These are phyloP conservation scores for Anthoptus insignis DNA, from an alignment of 2,888 invertebrate genomes.

Conservation along the genomic window DNA sequence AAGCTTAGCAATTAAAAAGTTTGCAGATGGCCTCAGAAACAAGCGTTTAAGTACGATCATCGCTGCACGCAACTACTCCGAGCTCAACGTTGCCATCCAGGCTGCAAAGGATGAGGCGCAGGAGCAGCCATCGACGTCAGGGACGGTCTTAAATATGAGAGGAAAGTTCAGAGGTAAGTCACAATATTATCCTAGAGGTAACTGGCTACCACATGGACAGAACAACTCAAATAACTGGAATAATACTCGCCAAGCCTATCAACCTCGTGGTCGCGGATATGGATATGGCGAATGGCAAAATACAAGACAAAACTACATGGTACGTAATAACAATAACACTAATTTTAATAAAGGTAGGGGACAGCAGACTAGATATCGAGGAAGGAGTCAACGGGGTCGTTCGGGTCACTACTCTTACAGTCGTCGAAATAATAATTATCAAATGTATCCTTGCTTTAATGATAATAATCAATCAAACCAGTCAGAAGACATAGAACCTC, in stretches of 20 bases:
- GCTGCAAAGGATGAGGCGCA: conserved; percentile 37
- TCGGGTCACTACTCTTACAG: not conserved
- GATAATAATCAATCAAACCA: not conserved
- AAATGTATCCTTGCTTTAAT: not conserved
- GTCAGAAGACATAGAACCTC: not conserved
- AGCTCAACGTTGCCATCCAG: conserved; percentile 31
- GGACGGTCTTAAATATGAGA: not conserved
- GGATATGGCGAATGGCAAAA: not conserved
- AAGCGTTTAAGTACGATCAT: conserved; percentile 22
- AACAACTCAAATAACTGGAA: not conserved
- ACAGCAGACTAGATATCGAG: not conserved
- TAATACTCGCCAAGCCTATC: not conserved
- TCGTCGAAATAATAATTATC: conserved; percentile 4
- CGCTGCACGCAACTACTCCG: conserved; percentile 16
- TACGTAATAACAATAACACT: not conserved
- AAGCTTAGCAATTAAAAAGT: conserved; percentile 24
- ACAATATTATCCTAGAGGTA: not conserved
- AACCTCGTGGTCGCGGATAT: not conserved
- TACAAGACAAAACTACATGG: not conserved
- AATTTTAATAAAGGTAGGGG: not conserved
- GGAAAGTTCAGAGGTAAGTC: conserved; percentile 12
- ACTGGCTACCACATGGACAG: not conserved
- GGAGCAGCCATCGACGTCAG: conserved; percentile 1
- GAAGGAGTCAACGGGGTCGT: conserved; percentile 6
- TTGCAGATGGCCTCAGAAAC: conserved; percentile 21